These are phyloP conservation scores for Cerastis leucographa DNA, from an alignment of 2,888 invertebrate species.

Conservation along the genomic window DNA sequence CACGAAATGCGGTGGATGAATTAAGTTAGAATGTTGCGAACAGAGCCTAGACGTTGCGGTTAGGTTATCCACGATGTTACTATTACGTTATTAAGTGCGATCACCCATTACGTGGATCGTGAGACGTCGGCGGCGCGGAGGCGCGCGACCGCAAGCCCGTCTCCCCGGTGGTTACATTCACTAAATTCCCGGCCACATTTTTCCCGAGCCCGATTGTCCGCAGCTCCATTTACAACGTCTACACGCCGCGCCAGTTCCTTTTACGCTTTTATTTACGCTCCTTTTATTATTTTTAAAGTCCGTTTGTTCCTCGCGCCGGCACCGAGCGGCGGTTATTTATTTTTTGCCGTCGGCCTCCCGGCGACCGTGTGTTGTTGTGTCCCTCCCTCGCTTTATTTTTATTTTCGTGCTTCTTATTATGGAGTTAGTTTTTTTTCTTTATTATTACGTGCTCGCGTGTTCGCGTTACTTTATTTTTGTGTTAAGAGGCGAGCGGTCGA, in stretches of 20 bases:
- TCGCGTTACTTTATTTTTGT: constrained; percentile 89
- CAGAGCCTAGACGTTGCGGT: constrained; percentile 71
- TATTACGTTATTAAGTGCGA: constrained; percentile 86
- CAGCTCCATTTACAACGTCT: constrained; percentile 90
- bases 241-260: constrained; percentile 90
- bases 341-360: constrained; percentile 90
- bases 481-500: constrained; percentile 88
- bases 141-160: constrained; percentile 82
- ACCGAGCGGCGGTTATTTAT: constrained; percentile 89
- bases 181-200: constrained; percentile 89
- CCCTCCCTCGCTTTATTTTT: constrained; percentile 90
- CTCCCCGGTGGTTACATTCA: constrained; percentile 87
- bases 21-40: constrained; percentile 64
- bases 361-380: constrained; percentile 90
- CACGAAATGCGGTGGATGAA: constrained; percentile 62
- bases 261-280: constrained; percentile 91
- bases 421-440: constrained; percentile 86
- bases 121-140: constrained; percentile 77
- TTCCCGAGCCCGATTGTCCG: constrained; percentile 89
- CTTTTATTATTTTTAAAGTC: constrained; percentile 90
- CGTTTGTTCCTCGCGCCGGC: constrained; percentile 90
- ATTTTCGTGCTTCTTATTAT: constrained; percentile 91
- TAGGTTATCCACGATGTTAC: constrained; percentile 77
- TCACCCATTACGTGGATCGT: constrained; percentile 78
- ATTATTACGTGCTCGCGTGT: constrained; percentile 90